Evolutionary conservation across 1,140 invertebrate species (phyloP), one percentile per base, ranked within the genome.

Genomic region (Caerostris darwini): DNA sequence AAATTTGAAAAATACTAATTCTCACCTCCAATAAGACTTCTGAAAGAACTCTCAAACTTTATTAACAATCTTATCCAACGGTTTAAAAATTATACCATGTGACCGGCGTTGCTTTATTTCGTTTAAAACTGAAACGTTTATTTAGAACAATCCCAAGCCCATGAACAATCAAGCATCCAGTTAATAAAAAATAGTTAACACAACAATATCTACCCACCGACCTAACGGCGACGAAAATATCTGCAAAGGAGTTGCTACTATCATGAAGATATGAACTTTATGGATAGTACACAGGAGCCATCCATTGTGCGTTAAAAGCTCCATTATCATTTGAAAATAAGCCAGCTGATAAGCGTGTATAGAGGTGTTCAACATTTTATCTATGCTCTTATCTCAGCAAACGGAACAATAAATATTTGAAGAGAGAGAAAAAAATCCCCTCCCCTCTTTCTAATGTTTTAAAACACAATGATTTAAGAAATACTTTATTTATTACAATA

Each of bases 181-280:
- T 64, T 34, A 19, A 71, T 3, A 34, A 34, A 34, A 34, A 34
- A 12, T 12, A 59, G 3, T 19, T 12, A 58, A 12, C 12, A 85
- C 57, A 14, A 50, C 19, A 64, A 34, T 88, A 56, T 64, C 90
- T 64, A 67, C 90, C 81, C 77, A 85, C 90, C 90, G 90, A 61
- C 90, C 6, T 8, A n/a, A 54, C 53, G 90, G 90, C 90, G 90
- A 92, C 90, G 19, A 92, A 92, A 61, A 77, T 67, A 85, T 92
- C 58, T 85, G 57, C 19, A 85, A 59, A 17, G 54, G n/a, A 50
- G 57, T 85, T 17, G 54, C 58, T 56, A 12, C 19, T 59, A 54
- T 58, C 58, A 34, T 34, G 53, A 12, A 85, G 57, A 85, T 58
- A 59, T 57, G 54, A 85, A 85, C n/a, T 85, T 85, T 85, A 58